Base-by-base conservation (phyloP, 2,113 vertebrate species). In the Hemibagrus wyckioides region DNA sequence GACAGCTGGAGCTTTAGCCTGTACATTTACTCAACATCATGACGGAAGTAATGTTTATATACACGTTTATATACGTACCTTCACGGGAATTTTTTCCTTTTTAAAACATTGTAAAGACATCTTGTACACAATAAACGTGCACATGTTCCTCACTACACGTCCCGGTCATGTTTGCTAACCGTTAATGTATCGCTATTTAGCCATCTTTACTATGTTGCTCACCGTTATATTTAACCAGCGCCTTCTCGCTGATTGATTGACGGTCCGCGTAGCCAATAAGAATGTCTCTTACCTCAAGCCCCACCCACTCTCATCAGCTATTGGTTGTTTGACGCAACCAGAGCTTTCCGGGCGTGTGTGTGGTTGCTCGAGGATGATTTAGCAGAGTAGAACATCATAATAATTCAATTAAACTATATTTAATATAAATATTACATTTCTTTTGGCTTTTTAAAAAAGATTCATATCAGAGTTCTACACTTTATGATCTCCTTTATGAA, bases 31-130 rank as follows among this genome's bases (percentile, higher is more conserved):
- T 79, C 13, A 52, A 15, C 4, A n/a, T 44, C 1, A 6, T 33
- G n/a, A 33, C 76, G 28, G 48, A 33, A 54, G 48, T 52, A 30
- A n/a, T n/a, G n/a, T n/a, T n/a, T n/a, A n/a, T n/a, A n/a, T n/a
- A n/a, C n/a, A n/a, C n/a, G 33, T 81, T 81, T 81, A 81, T 36
- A 81, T 81, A 81, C 54, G 6, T 81, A 81, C 54, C 54, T 81
- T 59, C 33, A 59, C 25, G 11, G 59, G 59, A 77, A n/a, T 1
- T 2, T 28, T 15, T 19, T n/a, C 3, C 17, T 1, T 39, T 81
- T 14, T 59, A 23, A 59, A 81, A 11, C 10, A 39, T 17, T 30
- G 3, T 19, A 0, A 52, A 11, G 28, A 39, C 79, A 81, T 81
- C 30, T 81, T 81, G 11, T 81, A 25, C 23, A 28, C 19, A 39